These are phyloP conservation scores for Masnerella sp. DNA, from an alignment of 2,888 invertebrate species.

Conservation along the genomic window DNA sequence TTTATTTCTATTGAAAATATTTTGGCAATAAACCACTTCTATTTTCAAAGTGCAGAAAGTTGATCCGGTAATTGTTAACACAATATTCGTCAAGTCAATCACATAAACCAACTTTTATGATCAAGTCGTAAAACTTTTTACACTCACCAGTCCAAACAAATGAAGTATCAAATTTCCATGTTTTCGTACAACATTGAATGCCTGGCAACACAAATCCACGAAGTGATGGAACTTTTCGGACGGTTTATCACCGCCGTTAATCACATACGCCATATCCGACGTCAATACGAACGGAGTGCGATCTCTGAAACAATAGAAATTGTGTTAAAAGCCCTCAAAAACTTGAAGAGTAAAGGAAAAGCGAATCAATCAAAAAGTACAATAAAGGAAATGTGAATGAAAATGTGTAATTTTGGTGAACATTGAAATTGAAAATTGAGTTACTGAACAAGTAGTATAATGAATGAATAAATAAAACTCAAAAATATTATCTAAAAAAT, in stretches of 20 bases:
- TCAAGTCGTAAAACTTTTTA: slow-evolving; percentile 19
- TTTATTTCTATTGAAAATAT: too few species aligned
- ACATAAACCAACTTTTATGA: not conserved
- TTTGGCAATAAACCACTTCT: too few species aligned
- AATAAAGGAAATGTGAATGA: too few species aligned
- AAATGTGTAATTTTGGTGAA: too few species aligned
- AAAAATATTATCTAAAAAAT: too few species aligned
- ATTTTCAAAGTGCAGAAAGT: too few species aligned
- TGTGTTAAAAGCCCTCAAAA: not conserved
- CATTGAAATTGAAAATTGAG: too few species aligned
- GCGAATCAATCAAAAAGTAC: too few species aligned
- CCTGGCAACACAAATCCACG: slow-evolving; percentile 98
- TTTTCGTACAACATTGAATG: slow-evolving; percentile 95
- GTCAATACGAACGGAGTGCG: slow-evolving; percentile 98
- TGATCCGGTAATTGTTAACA: not conserved
- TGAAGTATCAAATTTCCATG: slow-evolving; percentile 94
- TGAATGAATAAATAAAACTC: too few species aligned
- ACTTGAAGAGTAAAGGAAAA: slow-evolving; percentile 8
- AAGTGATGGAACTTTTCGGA: slow-evolving; percentile 97
- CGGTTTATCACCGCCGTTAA: slow-evolving; percentile 96
- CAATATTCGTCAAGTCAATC: not conserved
- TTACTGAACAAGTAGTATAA: too few species aligned
- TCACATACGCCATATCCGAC: slow-evolving; percentile 99
- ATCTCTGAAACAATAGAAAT: slow-evolving; percentile 88
- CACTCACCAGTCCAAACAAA: slow-evolving; percentile 90